phyloP scores from a whole-genome alignment of 2,113 vertebrate species.

The Montifringilla adamsi region DNA sequence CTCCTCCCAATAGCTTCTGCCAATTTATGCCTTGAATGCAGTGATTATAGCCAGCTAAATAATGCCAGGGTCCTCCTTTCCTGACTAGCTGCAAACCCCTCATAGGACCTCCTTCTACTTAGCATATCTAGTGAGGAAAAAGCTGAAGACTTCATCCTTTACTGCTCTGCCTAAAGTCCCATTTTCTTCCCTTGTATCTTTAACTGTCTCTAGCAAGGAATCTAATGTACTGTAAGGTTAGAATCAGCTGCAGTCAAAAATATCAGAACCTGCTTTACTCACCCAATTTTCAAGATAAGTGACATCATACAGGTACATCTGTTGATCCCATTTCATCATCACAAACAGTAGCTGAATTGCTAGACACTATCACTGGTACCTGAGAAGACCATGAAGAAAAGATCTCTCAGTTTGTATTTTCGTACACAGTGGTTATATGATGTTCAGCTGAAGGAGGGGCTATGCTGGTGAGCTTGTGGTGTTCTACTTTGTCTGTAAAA shows the following conservation, averaged over 20 bases:
- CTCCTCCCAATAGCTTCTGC: background rate
- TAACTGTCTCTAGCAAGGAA: background rate
- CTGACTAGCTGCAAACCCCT: background rate
- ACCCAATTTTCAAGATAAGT: background rate
- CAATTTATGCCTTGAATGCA: background rate
- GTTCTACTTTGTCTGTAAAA: background rate
- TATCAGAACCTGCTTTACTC: background rate
- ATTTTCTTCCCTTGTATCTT: background rate
- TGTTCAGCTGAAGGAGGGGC: background rate
- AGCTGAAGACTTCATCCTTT: background rate
- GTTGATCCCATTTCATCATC: background rate
- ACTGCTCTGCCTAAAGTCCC: background rate
- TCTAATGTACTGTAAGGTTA: background rate
- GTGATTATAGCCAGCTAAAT: background rate
- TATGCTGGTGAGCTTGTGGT: rapidly evolving
- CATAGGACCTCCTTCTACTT: background rate
- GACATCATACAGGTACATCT: background rate
- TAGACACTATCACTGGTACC: background rate
- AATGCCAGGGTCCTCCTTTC: background rate
- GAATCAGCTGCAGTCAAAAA: background rate
- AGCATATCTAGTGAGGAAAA: background rate
- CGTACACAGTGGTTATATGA: rapidly evolving
- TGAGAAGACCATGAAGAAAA: background rate
- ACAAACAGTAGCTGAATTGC: background rate
- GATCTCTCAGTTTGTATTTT: background rate